A percentile compares a stretch with the other conserved stretches of the same genome.
phyloP scores from a whole-genome alignment of 2,113 vertebrate species.

The Edolisoma coerulescens region DNA sequence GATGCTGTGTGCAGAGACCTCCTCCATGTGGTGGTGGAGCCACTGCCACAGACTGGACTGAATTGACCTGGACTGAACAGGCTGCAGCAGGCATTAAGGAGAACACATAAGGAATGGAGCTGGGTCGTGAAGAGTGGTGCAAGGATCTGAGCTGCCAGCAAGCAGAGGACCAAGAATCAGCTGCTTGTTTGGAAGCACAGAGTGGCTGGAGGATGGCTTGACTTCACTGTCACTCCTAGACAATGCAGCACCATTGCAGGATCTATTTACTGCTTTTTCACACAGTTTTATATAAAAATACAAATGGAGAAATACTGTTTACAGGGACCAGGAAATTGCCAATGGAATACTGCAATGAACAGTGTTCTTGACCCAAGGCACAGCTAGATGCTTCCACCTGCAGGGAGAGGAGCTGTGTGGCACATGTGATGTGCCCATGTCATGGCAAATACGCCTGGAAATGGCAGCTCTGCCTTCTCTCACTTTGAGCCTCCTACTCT shows the following conservation, averaged over 20 bases:
- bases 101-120: not conserved
- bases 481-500: not conserved
- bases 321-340: not conserved
- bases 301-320: not conserved
- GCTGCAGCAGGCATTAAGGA: no score
- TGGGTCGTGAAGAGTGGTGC: fast-evolving
- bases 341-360: not conserved
- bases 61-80: not conserved
- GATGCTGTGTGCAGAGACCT: not conserved
- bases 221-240: not conserved
- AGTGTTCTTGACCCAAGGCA: not conserved
- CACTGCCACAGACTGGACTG: not conserved
- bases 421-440: no score
- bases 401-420: not conserved
- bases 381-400: not conserved
- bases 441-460: fast-evolving
- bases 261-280: not conserved
- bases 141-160: not conserved
- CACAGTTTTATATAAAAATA: not conserved
- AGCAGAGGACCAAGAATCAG: not conserved
- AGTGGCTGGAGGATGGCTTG: not conserved
- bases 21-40: not conserved
- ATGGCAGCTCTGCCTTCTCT: not conserved
- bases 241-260: not conserved
- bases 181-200: not conserved